Evolutionary conservation across 1,140 invertebrate species (phyloP).

Genomic region (Zaprionus tsacasi): DNA sequence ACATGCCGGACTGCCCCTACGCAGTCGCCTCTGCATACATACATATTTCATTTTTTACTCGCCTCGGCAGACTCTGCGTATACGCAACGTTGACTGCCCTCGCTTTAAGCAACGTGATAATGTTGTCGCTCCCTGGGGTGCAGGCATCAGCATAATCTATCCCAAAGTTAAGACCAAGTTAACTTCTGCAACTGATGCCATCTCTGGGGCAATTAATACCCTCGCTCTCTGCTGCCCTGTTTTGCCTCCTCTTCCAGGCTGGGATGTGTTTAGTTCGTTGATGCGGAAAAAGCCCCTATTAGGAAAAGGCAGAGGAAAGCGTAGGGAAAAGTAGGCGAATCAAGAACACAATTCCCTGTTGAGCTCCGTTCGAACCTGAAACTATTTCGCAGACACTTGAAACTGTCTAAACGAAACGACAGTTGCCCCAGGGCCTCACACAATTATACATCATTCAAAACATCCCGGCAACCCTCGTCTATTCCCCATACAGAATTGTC

Average conservation of each 20-base stretch:
- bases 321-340: constrained; percentile 8
- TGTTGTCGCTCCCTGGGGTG: constrained; percentile 24
- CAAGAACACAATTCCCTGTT: constrained; percentile 8
- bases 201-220: constrained; percentile 50
- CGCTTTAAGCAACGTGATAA: constrained; percentile 20
- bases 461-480: background rate
- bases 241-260: background rate
- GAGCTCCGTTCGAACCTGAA: constrained; percentile 13
- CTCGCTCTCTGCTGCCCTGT: background rate
- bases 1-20: constrained; percentile 12
- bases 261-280: background rate
- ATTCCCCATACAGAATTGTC: constrained; percentile 31
- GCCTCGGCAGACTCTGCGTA: constrained; percentile 37
- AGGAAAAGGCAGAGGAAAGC: background rate
- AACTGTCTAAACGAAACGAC: constrained; percentile 32
- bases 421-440: constrained; percentile 22
- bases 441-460: constrained; percentile 50
- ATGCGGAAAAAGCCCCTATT: background rate
- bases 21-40: constrained; percentile 25
- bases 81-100: constrained; percentile 36
- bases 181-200: constrained; percentile 33
- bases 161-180: constrained; percentile 25
- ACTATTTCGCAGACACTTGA: constrained; percentile 46
- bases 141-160: constrained; percentile 12
- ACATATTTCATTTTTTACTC: constrained; percentile 19